A percentile compares a stretch with the other conserved stretches of the same genome.
These are phyloP conservation scores for Erithacus rubecula DNA, from an alignment of 2,797 vertebrate genomes.

Conservation along the genomic window DNA sequence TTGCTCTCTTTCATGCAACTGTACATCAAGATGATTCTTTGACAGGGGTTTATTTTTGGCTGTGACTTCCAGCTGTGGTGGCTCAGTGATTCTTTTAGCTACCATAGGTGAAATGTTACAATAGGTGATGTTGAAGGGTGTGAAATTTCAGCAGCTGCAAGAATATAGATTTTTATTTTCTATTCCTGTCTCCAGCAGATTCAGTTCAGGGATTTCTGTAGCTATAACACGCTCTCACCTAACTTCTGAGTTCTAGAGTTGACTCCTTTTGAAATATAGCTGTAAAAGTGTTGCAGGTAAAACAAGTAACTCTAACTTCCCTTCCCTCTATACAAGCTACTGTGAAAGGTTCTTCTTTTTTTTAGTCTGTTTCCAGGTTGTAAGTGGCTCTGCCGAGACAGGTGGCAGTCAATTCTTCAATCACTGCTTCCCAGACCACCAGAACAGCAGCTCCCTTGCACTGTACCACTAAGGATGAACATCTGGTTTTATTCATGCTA, in stretches of 20 bases:
- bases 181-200: background rate
- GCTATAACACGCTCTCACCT: background rate
- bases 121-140: background rate
- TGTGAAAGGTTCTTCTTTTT: background rate
- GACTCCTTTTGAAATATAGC: background rate
- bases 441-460: background rate
- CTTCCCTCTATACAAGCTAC: rapidly evolving
- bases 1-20: slow-evolving; percentile 20
- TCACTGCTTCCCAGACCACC: background rate
- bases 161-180: background rate
- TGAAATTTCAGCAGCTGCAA: background rate
- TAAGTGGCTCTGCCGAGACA: background rate
- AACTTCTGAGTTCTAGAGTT: background rate
- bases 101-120: background rate
- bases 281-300: background rate
- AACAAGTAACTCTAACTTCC: background rate
- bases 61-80: background rate
- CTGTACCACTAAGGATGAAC: background rate
- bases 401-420: background rate
- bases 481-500: background rate
- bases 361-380: background rate
- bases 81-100: slow-evolving; percentile 3
- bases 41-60: slow-evolving; percentile 17
- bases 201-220: background rate
- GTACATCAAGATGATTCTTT: background rate